Base-by-base conservation (phyloP, 1,140 invertebrate genomes). In the Microplitis mediator region DNA sequence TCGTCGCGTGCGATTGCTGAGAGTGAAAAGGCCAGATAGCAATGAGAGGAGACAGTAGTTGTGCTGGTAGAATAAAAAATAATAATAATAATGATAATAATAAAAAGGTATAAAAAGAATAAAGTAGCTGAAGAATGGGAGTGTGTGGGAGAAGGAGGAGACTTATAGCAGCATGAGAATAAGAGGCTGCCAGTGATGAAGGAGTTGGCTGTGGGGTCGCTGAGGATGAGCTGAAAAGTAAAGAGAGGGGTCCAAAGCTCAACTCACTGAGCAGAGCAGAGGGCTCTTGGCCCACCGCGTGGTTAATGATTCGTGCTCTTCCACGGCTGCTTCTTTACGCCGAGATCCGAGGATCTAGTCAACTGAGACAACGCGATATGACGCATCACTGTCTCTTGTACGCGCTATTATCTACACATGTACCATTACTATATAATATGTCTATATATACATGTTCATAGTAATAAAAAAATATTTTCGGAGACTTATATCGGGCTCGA, bases 261-360 rank as follows among this genome's bases (percentile, higher is more conserved):
- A 45, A 45, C 39, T 45, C 39, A 45, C 39, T 5, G 39, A 50
- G 34, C 4, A 64, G 62, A 36, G 36, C 32, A n/a, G 32, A 62
- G 35, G 35, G 60, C 60, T 62, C 60, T 62, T 62, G 60, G 60
- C 60, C 71, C 52, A 45, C 35, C 58, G 61, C 14, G 61, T 65
- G 63, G 52, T 62, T 74, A 74, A 74, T 74, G 73, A 70, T 71
- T 71, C 73, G 73, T 74, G 69, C 45, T 34, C 45, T 34, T 45
- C 39, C 11, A 45, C 39, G 39, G 39, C 39, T 45, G 39, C 39
- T 45, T 45, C 39, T 45, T 45, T 45, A 45, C 39, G 39, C 39
- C 39, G 39, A 45, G 39, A 45, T 35, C 39, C 39, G 9, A 45
- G 45, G 60, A 64, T 65, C 50, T 54, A 35, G 34, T 52, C 32